A percentile compares a stretch with the other conserved stretches of the same genome.
These are phyloP conservation scores for rat (Rattus norvegicus) DNA, from an alignment of 2,113 vertebrate species.

Conservation along the genomic window DNA sequence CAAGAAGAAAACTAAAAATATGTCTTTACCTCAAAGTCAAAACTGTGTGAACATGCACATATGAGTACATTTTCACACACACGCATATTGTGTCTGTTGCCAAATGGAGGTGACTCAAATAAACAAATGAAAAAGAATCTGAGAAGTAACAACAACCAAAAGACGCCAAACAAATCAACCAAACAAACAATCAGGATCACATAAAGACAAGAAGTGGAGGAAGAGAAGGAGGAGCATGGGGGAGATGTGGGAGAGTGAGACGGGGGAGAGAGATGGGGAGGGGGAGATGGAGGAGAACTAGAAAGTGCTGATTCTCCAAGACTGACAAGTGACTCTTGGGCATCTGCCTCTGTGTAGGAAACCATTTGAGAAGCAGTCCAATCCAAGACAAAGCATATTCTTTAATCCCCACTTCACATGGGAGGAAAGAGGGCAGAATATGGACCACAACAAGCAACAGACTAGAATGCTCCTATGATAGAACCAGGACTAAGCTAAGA, in stretches of 20 bases:
- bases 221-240: neutral
- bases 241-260: accelerated
- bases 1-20: neutral
- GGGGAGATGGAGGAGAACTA: no score
- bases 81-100: neutral
- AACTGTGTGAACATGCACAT: neutral
- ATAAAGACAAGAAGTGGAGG: neutral
- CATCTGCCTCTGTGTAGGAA: neutral
- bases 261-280: neutral
- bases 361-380: neutral
- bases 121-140: slow-evolving; percentile 24
- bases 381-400: neutral
- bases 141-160: neutral
- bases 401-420: neutral
- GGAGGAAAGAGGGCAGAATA: neutral
- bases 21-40: neutral
- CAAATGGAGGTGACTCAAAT: neutral
- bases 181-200: neutral
- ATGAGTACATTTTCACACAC: neutral
- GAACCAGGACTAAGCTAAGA: neutral
- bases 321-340: neutral
- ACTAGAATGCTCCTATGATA: neutral
- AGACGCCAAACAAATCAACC: neutral
- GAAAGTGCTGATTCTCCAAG: neutral
- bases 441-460: neutral